These are phyloP conservation scores for Neria commutata DNA, from an alignment of 2,888 invertebrate species.

Conservation along the genomic window DNA sequence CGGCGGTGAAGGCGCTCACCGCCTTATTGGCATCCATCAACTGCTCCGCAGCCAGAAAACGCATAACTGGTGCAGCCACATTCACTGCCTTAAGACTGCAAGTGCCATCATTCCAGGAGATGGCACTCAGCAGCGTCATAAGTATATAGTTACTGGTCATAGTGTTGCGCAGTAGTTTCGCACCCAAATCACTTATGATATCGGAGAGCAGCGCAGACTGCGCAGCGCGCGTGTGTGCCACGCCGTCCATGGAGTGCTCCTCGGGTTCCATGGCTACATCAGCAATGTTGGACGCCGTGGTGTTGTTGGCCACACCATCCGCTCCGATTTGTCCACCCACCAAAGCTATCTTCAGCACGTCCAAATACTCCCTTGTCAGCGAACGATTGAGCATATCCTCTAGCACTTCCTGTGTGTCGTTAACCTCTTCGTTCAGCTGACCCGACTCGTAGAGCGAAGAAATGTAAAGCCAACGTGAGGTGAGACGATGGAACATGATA, in stretches of 20 bases:
- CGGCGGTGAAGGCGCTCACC: constrained; percentile 75
- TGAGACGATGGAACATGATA: constrained; percentile 73
- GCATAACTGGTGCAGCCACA: constrained; percentile 74
- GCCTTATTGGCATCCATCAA: constrained; percentile 72
- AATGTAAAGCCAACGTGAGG: constrained; percentile 80
- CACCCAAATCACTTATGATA: constrained; percentile 82
- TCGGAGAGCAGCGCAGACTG: constrained; percentile 68
- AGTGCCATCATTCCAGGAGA: constrained; percentile 88
- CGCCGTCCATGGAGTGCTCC: constrained; percentile 74
- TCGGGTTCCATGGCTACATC: constrained; percentile 69
- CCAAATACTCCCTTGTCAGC: constrained; percentile 86
- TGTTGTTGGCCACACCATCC: constrained; percentile 38
- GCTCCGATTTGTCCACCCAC: constrained; percentile 71
- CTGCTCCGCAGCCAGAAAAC: constrained; percentile 69
- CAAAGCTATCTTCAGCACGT: constrained; percentile 77
- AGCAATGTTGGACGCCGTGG: constrained; percentile 27
- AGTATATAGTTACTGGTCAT: constrained; percentile 71
- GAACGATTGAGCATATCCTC: constrained; percentile 86
- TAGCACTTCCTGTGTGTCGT: constrained; percentile 73
- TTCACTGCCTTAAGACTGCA: constrained; percentile 81
- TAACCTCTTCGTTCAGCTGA: constrained; percentile 75
- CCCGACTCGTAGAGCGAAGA: constrained; percentile 77
- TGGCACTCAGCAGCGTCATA: constrained; percentile 68
- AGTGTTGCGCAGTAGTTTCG: constrained; percentile 71
- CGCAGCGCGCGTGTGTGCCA: constrained; percentile 63